Base-by-base conservation (phyloP, 2,113 vertebrate genomes). In the Xenopus borealis region DNA sequence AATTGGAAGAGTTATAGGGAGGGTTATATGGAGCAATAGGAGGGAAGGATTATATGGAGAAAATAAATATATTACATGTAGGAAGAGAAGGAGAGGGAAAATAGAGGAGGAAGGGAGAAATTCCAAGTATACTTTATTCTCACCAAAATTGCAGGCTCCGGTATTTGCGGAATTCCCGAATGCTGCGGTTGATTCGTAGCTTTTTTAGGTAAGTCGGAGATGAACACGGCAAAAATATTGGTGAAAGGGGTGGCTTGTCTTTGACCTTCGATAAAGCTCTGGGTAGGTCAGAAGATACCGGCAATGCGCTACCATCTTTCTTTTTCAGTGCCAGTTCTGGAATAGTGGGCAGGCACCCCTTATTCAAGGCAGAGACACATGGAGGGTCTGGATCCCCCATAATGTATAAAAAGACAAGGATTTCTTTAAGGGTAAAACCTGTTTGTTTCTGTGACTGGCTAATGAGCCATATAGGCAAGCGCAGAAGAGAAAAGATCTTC, bases 81-180 rank as follows among this genome's bases (percentile, higher is more conserved):
- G 64, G 47, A n/a, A 20, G 7, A 0, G 2, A 47, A 7, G 13
- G 47, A 44, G 47, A 4, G 46, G 19, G 12, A 7, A 68, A 27
- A 27, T 19, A 16, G 46, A 23, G 27, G n/a, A 69, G 55, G 27
- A 6, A 40, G 30, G 67, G 52, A 69, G 68, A 27, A 44, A 12
- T 18, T 58, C 33, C 12, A 20, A 33, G 68, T 12, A 44, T 64
- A 40, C 11, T 33, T 5, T 4, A 4, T 33, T 20, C 78, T 75
- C 72, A 79, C 78, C 78, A 76, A 27, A 68, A 57, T 17, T 79
- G 78, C 8, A 61, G 46, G 18, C 76, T 75, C 16, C 52, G 69
- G 9, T n/a, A 14, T 55, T 66, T 81, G 44, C 69, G 74, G 40
- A 58, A 20, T 30, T 81, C 80, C 14, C 44, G 62, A 7, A 78